phyloP scores from a whole-genome alignment of 2,113 vertebrate species.

The Plestiodon gilberti region DNA sequence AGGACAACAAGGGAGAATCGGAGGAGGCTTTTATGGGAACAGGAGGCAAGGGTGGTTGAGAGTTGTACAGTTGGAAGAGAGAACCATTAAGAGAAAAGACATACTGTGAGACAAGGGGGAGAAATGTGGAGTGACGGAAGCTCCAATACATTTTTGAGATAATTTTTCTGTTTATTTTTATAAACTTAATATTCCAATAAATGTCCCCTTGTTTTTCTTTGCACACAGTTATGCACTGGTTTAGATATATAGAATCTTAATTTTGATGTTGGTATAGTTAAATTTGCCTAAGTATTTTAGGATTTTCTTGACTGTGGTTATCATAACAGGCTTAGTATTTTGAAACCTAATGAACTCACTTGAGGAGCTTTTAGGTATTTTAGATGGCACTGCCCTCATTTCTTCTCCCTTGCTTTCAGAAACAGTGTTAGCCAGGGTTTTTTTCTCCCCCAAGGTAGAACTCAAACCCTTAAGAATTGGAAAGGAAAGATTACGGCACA shows the following conservation, averaged over 20 bases:
- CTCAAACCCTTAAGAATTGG: neutral
- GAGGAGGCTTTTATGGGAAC: neutral
- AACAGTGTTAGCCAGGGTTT: neutral
- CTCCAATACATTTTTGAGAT: neutral
- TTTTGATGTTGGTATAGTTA: neutral
- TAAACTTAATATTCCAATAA: neutral
- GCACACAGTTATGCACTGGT: neutral
- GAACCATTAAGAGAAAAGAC: neutral
- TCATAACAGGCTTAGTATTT: neutral
- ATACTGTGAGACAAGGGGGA: too few species aligned
- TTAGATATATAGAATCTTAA: neutral
- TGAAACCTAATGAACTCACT: neutral
- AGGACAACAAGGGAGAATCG: too few species aligned
- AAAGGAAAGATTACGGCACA: slow-evolving; percentile 1
- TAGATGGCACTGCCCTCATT: neutral
- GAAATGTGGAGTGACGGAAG: neutral
- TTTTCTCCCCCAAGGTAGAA: neutral
- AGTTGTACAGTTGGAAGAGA: neutral
- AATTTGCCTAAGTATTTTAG: neutral
- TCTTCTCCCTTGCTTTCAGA: slow-evolving; percentile 14
- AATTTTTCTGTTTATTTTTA: neutral
- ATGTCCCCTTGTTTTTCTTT: neutral
- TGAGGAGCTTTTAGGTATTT: neutral
- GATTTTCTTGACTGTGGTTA: neutral
- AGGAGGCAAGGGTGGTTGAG: neutral